These are phyloP conservation scores for Melanargia galathea DNA, from an alignment of 2,888 invertebrate genomes.

Conservation along the genomic window DNA sequence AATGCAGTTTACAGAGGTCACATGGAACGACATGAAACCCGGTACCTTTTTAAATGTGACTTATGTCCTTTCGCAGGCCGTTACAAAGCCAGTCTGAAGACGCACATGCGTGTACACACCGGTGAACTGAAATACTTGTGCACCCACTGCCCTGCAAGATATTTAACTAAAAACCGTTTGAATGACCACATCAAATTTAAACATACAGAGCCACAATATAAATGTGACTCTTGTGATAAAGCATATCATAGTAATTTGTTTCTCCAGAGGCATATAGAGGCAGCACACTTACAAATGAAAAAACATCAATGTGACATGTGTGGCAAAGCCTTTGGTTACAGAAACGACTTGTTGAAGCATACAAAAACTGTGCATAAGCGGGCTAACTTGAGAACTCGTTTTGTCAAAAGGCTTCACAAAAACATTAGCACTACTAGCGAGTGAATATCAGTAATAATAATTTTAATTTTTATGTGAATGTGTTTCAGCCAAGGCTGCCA, in stretches of 20 bases:
- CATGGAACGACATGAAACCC: slow-evolving; percentile 46
- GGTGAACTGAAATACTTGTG: slow-evolving; percentile 57
- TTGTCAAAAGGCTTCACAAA: not conserved
- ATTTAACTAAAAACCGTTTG: slow-evolving; percentile 53
- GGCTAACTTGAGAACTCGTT: not conserved
- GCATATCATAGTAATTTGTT: not conserved
- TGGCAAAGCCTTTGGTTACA: slow-evolving; percentile 3
- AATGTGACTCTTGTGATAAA: not conserved
- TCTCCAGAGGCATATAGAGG: slow-evolving; percentile 10
- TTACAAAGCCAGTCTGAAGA: slow-evolving; percentile 48
- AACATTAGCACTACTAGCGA: not conserved
- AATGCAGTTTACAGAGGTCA: slow-evolving; percentile 54
- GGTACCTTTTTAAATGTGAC: not conserved
- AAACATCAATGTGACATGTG: slow-evolving; percentile 7
- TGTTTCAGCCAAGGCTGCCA: not conserved
- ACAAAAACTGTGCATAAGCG: not conserved
- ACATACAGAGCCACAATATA: slow-evolving; percentile 5
- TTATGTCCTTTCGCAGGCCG: slow-evolving; percentile 47
- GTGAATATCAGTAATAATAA: not conserved
- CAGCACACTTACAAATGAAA: not conserved
- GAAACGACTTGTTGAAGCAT: not conserved
- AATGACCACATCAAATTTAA: slow-evolving; percentile 1
- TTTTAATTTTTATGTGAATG: no score
- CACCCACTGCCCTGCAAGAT: slow-evolving; percentile 54
- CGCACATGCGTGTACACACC: slow-evolving; percentile 51